Evolutionary conservation across 1,140 invertebrate species (phyloP).

Genomic region (Mesaphorura yosii): DNA sequence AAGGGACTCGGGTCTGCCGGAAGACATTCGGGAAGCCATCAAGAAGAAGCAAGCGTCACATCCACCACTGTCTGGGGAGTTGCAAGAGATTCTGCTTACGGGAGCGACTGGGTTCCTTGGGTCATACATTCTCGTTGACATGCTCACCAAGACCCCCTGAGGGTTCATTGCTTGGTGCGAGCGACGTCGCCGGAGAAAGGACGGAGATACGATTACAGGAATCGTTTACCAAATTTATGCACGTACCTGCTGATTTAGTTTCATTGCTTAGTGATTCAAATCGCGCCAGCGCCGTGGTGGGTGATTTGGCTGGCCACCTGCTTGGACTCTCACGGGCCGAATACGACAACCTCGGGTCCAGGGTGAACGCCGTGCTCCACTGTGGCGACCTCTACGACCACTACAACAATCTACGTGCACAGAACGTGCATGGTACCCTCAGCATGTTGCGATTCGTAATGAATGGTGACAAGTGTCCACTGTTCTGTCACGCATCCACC

Average conservation of each 20-base stretch:
- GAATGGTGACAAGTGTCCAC: no score
- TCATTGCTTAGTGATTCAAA: conserved; percentile 6
- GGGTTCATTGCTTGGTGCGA: conserved; percentile 1
- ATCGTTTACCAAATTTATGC: not conserved
- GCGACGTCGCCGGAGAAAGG: no score
- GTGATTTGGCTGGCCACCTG: not conserved
- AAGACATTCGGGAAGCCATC: no score
- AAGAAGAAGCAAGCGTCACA: no score
- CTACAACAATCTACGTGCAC: not conserved
- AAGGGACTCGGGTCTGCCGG: no score
- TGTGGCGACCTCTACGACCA: not conserved
- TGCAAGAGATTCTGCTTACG: conserved; percentile 5
- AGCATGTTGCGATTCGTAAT: conserved; percentile 14
- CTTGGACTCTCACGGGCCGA: not conserved
- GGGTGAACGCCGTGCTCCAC: conserved; percentile 8
- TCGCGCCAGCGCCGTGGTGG: no score
- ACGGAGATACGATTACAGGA: not conserved
- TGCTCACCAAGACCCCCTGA: not conserved
- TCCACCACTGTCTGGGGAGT: no score
- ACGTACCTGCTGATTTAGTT: no score
- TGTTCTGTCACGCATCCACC: no score
- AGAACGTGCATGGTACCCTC: conserved; percentile 8
- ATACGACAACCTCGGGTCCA: not conserved
- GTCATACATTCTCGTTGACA: not conserved
- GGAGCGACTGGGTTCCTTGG: conserved; percentile 9